Evolutionary conservation across 2,888 invertebrate species (phyloP).

Genomic region (Dryococelus australis): DNA sequence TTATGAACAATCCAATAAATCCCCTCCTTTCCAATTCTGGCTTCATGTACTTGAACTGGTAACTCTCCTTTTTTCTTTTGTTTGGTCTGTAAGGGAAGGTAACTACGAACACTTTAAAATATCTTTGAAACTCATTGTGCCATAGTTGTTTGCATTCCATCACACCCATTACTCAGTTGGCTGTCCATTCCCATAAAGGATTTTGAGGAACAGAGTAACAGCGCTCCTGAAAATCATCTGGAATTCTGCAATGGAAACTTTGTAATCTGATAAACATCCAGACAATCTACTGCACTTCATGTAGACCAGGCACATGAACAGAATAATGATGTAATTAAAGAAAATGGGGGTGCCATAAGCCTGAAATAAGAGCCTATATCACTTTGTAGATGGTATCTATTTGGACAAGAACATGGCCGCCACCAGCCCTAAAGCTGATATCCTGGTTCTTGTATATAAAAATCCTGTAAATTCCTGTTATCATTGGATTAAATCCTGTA

Average conservation of each 20-base stretch:
- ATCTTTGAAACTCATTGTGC: neutral
- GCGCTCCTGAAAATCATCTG: neutral
- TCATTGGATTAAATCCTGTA: no score
- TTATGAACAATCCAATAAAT: neutral
- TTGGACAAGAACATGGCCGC: neutral
- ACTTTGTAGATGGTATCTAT: neutral
- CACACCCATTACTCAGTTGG: constrained; percentile 9
- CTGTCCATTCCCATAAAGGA: neutral
- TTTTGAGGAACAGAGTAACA: constrained; percentile 16
- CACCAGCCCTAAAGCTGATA: no score
- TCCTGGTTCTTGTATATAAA: no score
- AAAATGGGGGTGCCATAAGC: no score
- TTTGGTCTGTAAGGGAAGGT: neutral
- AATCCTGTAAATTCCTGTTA: no score
- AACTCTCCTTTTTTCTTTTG: constrained; percentile 20
- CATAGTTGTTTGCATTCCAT: neutral
- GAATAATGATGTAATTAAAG: no score
- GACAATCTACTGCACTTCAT: neutral
- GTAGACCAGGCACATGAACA: neutral
- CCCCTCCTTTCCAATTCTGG: neutral
- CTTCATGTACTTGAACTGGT: neutral
- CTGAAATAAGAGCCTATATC: neutral
- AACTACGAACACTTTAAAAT: neutral
- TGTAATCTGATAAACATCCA: neutral
- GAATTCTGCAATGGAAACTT: constrained; percentile 22